These are phyloP conservation scores for Hypomecis atomaria DNA, from an alignment of 2,888 invertebrate genomes.

Conservation along the genomic window DNA sequence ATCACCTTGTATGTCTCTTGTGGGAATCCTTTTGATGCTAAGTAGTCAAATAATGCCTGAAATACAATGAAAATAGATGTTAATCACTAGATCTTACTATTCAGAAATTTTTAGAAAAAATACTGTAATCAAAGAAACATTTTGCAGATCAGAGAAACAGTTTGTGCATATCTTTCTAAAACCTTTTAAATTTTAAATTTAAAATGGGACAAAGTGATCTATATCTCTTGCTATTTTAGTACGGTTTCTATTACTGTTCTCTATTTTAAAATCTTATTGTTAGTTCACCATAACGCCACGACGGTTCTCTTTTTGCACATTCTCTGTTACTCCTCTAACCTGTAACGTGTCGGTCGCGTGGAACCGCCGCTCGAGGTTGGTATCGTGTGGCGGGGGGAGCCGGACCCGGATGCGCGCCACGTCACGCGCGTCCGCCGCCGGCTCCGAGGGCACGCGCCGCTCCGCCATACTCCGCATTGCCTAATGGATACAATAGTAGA, in stretches of 20 bases:
- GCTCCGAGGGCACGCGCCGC: slow-evolving; percentile 90
- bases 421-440: slow-evolving; percentile 82
- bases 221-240: no score
- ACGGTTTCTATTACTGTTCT: no score
- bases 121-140: no score
- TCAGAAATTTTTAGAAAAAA: no score
- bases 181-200: no score
- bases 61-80: slow-evolving; percentile 48
- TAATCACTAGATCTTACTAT: no score
- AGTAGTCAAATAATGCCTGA: slow-evolving; percentile 92
- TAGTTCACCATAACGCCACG: no score
- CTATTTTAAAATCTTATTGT: no score
- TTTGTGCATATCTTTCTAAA: no score
- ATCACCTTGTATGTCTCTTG: slow-evolving; percentile 95
- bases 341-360: slow-evolving; percentile 65
- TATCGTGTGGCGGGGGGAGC: slow-evolving; percentile 92
- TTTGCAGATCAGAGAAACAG: no score
- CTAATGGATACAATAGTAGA: slow-evolving; percentile 46
- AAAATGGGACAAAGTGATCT: no score
- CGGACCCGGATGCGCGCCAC: slow-evolving; percentile 92
- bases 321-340: slow-evolving; percentile 49
- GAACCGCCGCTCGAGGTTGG: slow-evolving; percentile 92
- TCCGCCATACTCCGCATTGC: slow-evolving; percentile 83
- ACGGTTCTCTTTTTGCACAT: no score
- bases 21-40: slow-evolving; percentile 95